A percentile compares a stretch with the other conserved stretches of the same genome.
Evolutionary conservation across 2,888 invertebrate genomes (phyloP).

Genomic region (Lamproptera curius): DNA sequence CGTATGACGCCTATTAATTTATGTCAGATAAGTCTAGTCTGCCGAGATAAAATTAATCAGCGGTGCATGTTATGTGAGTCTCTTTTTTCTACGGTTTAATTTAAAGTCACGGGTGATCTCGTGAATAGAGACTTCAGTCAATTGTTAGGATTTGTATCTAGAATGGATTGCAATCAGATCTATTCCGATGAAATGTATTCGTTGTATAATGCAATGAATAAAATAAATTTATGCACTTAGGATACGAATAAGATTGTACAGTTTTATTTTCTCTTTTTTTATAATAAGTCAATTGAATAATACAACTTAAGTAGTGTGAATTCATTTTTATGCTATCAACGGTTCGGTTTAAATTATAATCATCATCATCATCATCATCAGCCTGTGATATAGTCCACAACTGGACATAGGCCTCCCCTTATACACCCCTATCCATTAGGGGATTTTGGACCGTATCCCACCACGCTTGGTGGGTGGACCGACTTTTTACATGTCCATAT

Average conservation of each 20-base stretch:
- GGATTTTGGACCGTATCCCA: no score
- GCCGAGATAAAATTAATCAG: constrained; percentile 20
- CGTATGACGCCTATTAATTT: constrained; percentile 29
- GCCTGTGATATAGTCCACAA: no score
- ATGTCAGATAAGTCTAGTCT: constrained; percentile 23
- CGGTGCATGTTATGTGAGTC: not conserved
- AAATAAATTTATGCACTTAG: no score
- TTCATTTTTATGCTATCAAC: not conserved
- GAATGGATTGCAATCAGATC: not conserved
- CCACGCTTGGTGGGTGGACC: no score
- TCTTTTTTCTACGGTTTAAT: not conserved
- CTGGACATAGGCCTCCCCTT: no score
- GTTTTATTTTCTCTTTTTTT: not conserved
- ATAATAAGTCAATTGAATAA: not conserved
- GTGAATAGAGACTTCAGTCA: not conserved
- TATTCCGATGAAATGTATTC: not conserved
- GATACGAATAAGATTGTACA: no score
- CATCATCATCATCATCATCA: no score
- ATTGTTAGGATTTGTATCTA: not conserved
- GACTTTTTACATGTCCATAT: no score
- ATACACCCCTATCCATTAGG: not conserved
- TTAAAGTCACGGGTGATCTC: constrained; percentile 1
- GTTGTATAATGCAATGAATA: not conserved
- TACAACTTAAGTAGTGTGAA: not conserved
- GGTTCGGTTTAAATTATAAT: no score